Percentiles rank a stretch among this genome's conserved stretches.
These are phyloP conservation scores for Penaeus chinensis DNA, from an alignment of 1,140 invertebrate species.

Conservation along the genomic window DNA sequence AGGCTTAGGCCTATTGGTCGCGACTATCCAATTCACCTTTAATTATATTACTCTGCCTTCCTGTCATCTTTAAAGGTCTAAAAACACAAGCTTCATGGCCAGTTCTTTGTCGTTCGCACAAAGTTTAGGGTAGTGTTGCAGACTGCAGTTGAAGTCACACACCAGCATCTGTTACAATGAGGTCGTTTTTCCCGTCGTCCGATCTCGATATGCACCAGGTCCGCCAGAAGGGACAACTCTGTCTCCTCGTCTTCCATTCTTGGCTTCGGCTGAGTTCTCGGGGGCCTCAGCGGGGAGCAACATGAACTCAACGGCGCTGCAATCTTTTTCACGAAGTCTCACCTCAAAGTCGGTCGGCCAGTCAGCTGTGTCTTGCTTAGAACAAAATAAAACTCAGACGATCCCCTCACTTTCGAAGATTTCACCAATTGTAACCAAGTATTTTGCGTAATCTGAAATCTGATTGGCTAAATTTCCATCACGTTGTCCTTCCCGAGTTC, in stretches of 20 bases:
- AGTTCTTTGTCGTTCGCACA: too few relatives aligned
- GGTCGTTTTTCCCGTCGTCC: constrained; percentile 45
- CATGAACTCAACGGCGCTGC: constrained; percentile 1
- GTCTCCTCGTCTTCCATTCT: constrained; percentile 33
- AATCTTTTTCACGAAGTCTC: neutral
- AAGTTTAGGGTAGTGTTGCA: neutral
- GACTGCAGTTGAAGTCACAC: neutral
- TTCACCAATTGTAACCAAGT: neutral
- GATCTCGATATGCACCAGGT: constrained; percentile 43
- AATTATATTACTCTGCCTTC: too few relatives aligned
- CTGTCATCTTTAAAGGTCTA: too few relatives aligned
- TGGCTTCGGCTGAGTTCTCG: neutral
- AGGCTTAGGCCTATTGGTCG: too few relatives aligned
- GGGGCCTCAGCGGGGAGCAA: neutral
- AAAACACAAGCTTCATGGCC: too few relatives aligned
- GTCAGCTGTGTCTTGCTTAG: constrained; percentile 1
- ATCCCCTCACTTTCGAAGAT: too few relatives aligned
- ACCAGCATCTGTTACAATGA: constrained; percentile 40
- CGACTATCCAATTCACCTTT: too few relatives aligned
- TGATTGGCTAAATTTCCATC: neutral
- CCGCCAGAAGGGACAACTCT: constrained; percentile 20
- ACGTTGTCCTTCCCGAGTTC: neutral
- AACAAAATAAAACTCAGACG: too few relatives aligned
- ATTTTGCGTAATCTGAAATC: neutral
- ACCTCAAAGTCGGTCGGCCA: neutral